Percentiles rank a stretch among this genome's conserved stretches.
phyloP scores from a whole-genome alignment of 2,888 invertebrate species.

The Latrodectus hesperus region DNA sequence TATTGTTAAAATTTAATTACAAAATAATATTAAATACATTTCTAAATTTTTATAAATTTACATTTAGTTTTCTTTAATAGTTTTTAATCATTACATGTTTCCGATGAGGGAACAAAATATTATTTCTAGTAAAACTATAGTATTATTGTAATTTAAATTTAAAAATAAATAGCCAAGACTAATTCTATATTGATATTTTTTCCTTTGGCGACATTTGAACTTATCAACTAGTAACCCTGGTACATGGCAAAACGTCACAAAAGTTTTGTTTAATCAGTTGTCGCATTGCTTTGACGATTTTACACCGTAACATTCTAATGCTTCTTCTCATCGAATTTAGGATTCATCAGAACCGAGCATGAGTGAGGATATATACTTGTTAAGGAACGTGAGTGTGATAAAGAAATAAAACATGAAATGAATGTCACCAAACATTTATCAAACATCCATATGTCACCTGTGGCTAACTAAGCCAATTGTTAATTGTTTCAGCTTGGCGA shows the following conservation, averaged over 20 bases:
- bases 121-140: background rate
- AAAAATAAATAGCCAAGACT: no score
- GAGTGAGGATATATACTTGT: no score
- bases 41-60: background rate
- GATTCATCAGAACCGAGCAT: no score
- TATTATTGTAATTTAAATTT: background rate
- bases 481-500: no score
- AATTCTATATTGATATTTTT: background rate
- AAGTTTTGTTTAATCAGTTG: slow-evolving; percentile 32
- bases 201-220: slow-evolving; percentile 24
- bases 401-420: no score
- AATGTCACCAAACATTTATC: no score
- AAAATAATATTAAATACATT: background rate
- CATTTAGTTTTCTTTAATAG: background rate
- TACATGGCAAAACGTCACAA: slow-evolving; percentile 23
- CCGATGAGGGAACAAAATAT: background rate
- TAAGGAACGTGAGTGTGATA: no score
- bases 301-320: background rate
- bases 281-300: slow-evolving; percentile 24
- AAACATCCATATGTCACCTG: no score
- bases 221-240: slow-evolving; percentile 18
- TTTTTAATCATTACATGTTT: background rate
- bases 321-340: no score
- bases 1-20: background rate
- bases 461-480: no score